Base-by-base conservation (phyloP, 1,140 invertebrate genomes). In the Acyrthosiphon pisum region DNA sequence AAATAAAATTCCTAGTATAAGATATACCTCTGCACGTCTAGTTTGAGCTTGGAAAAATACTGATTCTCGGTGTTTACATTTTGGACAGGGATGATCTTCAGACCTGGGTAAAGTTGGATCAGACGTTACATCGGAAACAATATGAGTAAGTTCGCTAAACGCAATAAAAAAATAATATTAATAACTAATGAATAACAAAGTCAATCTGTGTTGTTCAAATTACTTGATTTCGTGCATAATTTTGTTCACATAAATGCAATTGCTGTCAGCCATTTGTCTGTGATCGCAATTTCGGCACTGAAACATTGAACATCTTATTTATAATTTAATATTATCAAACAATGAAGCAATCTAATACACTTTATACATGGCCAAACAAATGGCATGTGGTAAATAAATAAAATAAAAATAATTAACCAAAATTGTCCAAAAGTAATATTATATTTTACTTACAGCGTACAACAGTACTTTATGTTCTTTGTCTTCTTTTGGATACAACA, bases 191-290 rank as follows among this genome's bases (percentile, higher is more conserved):
- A 50, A 37, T 41, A 14, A 53, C 20, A 56, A 35, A 30, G 11
- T n/a, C 41, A 86, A 46, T 30, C 6, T 44, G 41, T 41, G 4
- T 4, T 46, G n/a, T 89, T 23, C 50, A 46, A 53, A 81, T 91
- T 96, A 98, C 98, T 99, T 99, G 94, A 99, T 99, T 97, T 99
- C 99, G 96, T 99, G 99, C 97, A 99, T 99, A 96, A 99, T 99
- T 96, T 99, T 99, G 96, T 99, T 99, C 0, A 99, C 99, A 95
- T 99, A 99, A 93, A 99, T 99, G 95, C 99, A 99, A 94, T 99
- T 99, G 94, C 99, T 99, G 94, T 99, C 98, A 0, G 99, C 99
- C 44, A 98, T 96, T 95, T 99, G 98, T 95, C 99, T 99, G 95
- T 99, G 99, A 94, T 99, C 98, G 96, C 99, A 99, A 96, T 99